phyloP scores from a whole-genome alignment of 2,797 vertebrate genomes.

The Lagodon rhomboides region DNA sequence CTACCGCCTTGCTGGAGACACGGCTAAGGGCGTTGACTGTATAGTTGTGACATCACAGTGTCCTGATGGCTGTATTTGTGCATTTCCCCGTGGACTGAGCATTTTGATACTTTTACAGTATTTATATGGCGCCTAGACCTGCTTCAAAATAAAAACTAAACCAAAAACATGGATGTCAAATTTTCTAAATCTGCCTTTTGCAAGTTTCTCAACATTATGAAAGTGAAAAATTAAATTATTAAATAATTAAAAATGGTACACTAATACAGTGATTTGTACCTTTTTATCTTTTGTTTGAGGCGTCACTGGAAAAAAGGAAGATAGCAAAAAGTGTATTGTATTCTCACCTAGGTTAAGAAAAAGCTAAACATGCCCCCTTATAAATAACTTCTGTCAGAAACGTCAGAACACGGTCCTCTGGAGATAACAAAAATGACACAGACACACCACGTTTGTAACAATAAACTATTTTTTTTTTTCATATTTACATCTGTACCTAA shows the following conservation, averaged over 20 bases:
- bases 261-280: not conserved
- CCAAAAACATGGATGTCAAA: no score
- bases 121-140: no score
- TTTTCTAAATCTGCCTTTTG: not conserved
- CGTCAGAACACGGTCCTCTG: not conserved
- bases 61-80: no score
- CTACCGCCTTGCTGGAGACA: no score
- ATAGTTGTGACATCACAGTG: no score
- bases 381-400: constrained; percentile 11
- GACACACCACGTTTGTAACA: constrained; percentile 88
- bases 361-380: constrained; percentile 2
- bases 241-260: not conserved
- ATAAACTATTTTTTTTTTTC: constrained; percentile 89
- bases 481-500: constrained; percentile 89
- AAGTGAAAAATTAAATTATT: not conserved
- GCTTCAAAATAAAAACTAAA: no score
- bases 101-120: no score
- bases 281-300: not conserved
- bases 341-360: constrained; percentile 2
- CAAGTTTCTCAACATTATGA: not conserved
- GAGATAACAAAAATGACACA: constrained; percentile 80
- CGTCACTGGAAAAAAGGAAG: not conserved
- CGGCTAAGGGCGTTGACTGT: no score
- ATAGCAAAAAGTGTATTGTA: not conserved
- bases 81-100: no score